Conservation (phyloP, 2,797 vertebrate species). For the Lindbergichthys nudifrons region DNA sequence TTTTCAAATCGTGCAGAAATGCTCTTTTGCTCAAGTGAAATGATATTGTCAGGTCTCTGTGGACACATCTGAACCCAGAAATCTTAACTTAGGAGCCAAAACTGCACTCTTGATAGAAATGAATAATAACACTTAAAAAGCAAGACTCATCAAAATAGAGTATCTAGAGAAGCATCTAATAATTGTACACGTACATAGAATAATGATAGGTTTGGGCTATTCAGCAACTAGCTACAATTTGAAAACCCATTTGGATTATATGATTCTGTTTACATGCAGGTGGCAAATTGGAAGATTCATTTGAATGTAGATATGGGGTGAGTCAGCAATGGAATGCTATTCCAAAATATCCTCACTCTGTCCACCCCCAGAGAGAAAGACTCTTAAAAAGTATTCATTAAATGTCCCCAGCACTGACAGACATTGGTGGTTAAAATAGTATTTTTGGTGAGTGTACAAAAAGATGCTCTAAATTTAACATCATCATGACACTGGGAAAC, state of each 20-base stretch:
- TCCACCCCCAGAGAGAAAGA: conserved; percentile 46
- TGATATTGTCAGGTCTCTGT: conserved; percentile 2
- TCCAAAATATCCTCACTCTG: conserved; percentile 52
- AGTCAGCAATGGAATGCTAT: conserved; percentile 26
- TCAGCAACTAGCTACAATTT: not conserved
- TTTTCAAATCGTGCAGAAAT: conserved; percentile 14
- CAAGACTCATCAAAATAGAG: not conserved
- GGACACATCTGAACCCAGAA: conserved; percentile 13
- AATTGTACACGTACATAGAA: not conserved
- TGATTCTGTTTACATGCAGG: conserved; percentile 3
- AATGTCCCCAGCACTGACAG: conserved; percentile 46
- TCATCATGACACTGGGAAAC: conserved; percentile 26
- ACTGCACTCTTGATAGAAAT: not conserved
- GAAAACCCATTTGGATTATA: not conserved
- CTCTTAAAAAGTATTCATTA: conserved; percentile 55
- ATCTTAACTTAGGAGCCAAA: conserved; percentile 2
- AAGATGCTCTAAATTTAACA: conserved; percentile 38
- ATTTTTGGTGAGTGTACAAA: conserved; percentile 52
- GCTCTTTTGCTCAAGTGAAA: conserved; percentile 15
- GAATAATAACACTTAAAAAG: conserved; percentile 13
- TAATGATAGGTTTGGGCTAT: conserved; percentile 3
- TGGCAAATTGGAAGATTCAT: conserved; percentile 41
- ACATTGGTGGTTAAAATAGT: conserved; percentile 32
- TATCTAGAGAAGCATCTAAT: conserved; percentile 8
- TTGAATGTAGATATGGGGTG: conserved; percentile 29